Base-by-base conservation (phyloP, 2,113 vertebrate genomes). In the Hippocampus mohnikei region DNA sequence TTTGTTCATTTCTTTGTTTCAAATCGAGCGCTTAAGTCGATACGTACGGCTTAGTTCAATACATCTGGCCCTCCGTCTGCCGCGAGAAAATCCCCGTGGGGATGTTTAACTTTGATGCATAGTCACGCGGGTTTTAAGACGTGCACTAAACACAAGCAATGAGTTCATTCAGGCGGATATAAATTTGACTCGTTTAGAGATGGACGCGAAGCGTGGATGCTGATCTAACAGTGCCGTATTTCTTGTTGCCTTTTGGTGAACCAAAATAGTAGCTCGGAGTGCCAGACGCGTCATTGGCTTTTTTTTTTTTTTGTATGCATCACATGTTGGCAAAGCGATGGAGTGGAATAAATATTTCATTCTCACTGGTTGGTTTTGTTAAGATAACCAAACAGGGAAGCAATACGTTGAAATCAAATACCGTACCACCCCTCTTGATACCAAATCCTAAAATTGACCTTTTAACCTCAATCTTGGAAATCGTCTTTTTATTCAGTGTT, bases 81-180 rank as follows among this genome's bases (percentile, higher is more conserved):
- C 76, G 71, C 76, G 71, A 40, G 73, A 86, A 78, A 81, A 84
- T 82, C 80, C 85, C 72, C 76, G 78, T 41, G 44, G 71, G 71
- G 69, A 65, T 72, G 81, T 87, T 89, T 86, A 83, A 83, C 78
- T 84, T 79, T 88, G 81, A 87, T 84, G 77, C 75, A 81, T 82
- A 77, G 81, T 85, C 80, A 84, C 69, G 67, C 79, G 69, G 71
- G 59, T 78, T 88, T 88, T 78, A 86, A 80, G 79, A 78, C 80
- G 70, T 80, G 79, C 75, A 82, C 71, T 81, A 87, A 79, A 70
- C 69, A 25, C 69, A 25, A 59, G 71, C 16, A 81, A 80, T 84
- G 50, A 72, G 81, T 82, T 71, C 79, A 68, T 65, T 70, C 59
- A 55, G 60, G 40, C 21, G 66, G 71, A 67, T 77, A 80, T 62